Evolutionary conservation across 2,113 vertebrate genomes (phyloP).

Genomic region (Bungarus multicinctus): DNA sequence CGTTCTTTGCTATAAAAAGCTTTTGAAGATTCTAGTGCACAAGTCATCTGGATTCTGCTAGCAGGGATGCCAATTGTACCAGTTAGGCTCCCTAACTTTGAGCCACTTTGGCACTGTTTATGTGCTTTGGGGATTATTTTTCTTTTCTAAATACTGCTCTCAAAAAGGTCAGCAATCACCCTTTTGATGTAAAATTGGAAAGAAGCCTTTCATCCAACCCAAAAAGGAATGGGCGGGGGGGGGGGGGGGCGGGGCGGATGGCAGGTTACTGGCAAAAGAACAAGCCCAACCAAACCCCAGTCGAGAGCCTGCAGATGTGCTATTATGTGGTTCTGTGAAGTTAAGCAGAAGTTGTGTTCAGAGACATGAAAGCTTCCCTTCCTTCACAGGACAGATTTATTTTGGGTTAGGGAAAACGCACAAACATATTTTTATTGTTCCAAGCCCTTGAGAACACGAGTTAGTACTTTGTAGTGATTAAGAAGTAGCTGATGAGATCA

Average conservation of each 20-base stretch:
- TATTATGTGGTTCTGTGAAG: conserved; percentile 14
- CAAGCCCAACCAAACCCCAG: not conserved
- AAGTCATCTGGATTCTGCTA: not conserved
- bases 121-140: not conserved
- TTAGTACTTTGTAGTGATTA: conserved; percentile 50
- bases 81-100: not conserved
- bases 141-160: not conserved
- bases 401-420: conserved; percentile 19
- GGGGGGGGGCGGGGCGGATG: fast-evolving
- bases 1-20: not conserved
- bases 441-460: conserved; percentile 18
- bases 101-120: not conserved
- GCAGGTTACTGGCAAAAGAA: not conserved
- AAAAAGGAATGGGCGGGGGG: not conserved
- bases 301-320: conserved; percentile 23
- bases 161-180: not conserved
- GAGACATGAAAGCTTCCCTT: conserved; percentile 41
- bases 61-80: not conserved
- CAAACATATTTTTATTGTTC: conserved; percentile 29
- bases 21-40: not conserved
- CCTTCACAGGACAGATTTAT: conserved; percentile 31
- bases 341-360: not conserved
- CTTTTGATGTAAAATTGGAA: not conserved
- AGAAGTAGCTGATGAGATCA: conserved; percentile 43
- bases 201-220: not conserved